These are phyloP conservation scores for Perithous albicinctus DNA, from an alignment of 2,888 invertebrate species.

Conservation along the genomic window DNA sequence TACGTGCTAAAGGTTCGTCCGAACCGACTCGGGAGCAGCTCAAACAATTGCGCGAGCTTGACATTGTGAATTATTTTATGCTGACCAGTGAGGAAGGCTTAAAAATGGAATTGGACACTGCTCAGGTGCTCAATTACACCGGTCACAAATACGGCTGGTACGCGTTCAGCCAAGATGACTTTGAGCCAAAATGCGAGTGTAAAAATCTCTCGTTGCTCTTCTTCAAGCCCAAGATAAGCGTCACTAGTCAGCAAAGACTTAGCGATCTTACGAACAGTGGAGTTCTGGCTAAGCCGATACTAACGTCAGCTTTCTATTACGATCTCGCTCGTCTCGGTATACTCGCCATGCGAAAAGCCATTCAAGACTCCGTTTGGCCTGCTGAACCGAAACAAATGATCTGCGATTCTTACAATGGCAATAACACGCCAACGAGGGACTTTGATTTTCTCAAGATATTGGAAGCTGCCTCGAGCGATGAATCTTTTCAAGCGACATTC, in stretches of 20 bases:
- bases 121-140: slow-evolving; percentile 91
- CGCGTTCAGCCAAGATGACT: slow-evolving; percentile 91
- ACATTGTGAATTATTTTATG: slow-evolving; percentile 96
- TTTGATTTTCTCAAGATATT: slow-evolving; percentile 86
- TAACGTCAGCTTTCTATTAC: slow-evolving; percentile 92
- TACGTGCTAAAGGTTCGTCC: slow-evolving; percentile 87
- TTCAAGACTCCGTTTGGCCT: slow-evolving; percentile 89
- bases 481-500: slow-evolving; percentile 74
- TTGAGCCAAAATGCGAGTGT: slow-evolving; percentile 90
- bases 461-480: slow-evolving; percentile 63
- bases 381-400: slow-evolving; percentile 90
- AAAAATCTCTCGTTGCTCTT: slow-evolving; percentile 92
- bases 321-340: slow-evolving; percentile 87
- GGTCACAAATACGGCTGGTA: slow-evolving; percentile 95
- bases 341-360: slow-evolving; percentile 78
- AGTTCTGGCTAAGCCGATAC: slow-evolving; percentile 73
- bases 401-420: slow-evolving; percentile 92
- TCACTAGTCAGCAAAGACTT: slow-evolving; percentile 87
- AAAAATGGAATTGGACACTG: slow-evolving; percentile 89
- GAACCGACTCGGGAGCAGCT: slow-evolving; percentile 88
- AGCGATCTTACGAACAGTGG: slow-evolving; percentile 72
- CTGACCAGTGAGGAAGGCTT: slow-evolving; percentile 91
- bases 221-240: slow-evolving; percentile 90
- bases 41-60: slow-evolving; percentile 90
- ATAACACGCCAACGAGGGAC: slow-evolving; percentile 90